These are phyloP conservation scores for Nettapus auritus DNA, from an alignment of 2,113 vertebrate species.

Conservation along the genomic window DNA sequence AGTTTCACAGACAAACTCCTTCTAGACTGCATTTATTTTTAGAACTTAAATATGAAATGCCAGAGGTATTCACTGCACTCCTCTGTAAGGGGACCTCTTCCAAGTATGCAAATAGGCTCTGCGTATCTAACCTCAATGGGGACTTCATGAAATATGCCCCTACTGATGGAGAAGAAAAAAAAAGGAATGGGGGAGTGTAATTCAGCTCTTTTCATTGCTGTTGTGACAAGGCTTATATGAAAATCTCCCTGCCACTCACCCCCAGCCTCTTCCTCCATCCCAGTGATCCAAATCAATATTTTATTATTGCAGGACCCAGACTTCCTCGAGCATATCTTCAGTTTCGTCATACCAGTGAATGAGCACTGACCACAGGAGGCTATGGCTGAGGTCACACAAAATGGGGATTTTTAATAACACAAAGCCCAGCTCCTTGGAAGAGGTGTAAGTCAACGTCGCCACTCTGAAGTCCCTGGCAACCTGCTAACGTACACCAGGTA, in stretches of 20 bases:
- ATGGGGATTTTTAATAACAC: background rate
- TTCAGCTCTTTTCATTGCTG: slow-evolving; percentile 4
- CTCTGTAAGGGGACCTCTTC: slow-evolving; percentile 34
- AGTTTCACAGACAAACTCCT: slow-evolving; percentile 27
- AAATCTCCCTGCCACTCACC: background rate
- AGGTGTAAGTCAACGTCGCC: background rate
- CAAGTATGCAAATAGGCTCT: slow-evolving; percentile 49
- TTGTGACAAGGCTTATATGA: background rate
- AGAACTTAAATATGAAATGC: slow-evolving; percentile 47
- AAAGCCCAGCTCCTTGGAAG: background rate
- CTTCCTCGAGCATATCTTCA: background rate
- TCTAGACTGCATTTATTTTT: slow-evolving; percentile 50
- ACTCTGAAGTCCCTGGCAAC: background rate
- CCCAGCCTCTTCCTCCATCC: background rate
- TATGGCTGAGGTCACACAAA: background rate
- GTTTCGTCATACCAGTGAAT: background rate
- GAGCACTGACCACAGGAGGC: background rate
- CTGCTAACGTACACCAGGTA: slow-evolving; percentile 7
- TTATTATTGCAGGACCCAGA: background rate
- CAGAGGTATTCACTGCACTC: slow-evolving; percentile 40
- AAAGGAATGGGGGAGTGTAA: background rate
- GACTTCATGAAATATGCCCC: slow-evolving; percentile 37
- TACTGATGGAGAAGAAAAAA: background rate
- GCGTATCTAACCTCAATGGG: background rate
- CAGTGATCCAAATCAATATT: background rate